phyloP scores from a whole-genome alignment of 2,113 vertebrate genomes.

The Sander lucioperca region DNA sequence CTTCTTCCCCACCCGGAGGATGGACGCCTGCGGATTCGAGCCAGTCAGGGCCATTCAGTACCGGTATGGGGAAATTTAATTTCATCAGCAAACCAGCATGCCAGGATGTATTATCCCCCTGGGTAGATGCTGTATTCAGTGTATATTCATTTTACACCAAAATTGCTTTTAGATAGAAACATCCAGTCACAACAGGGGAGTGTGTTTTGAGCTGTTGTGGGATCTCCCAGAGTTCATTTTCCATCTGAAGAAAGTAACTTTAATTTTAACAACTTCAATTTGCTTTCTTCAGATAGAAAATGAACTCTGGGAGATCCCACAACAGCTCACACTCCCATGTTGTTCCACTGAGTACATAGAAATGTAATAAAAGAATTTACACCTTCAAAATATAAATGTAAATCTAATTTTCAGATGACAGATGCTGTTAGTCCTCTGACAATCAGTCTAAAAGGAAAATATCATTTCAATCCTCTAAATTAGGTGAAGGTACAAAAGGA shows the following conservation, averaged over 20 bases:
- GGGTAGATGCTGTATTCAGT: not conserved
- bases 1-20: slow-evolving; percentile 76
- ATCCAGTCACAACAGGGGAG: not conserved
- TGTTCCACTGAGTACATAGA: not conserved
- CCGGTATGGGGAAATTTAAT: slow-evolving; percentile 75
- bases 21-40: slow-evolving; percentile 86
- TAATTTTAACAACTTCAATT: not conserved
- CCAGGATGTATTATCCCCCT: not conserved
- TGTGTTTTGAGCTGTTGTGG: no score
- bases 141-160: not conserved
- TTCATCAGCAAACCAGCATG: not conserved
- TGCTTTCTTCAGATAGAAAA: not conserved
- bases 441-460: not conserved
- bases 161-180: not conserved
- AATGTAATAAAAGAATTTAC: slow-evolving; percentile 15
- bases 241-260: not conserved
- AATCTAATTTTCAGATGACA: slow-evolving; percentile 1
- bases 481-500: not conserved
- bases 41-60: slow-evolving; percentile 92
- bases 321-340: not conserved
- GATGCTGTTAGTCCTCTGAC: slow-evolving; percentile 1
- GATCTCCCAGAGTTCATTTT: no score
- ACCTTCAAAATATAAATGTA: not conserved
- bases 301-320: not conserved
- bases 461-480: not conserved